Conservation (phyloP, 1,140 invertebrate genomes). For the Planococcus citri region DNA sequence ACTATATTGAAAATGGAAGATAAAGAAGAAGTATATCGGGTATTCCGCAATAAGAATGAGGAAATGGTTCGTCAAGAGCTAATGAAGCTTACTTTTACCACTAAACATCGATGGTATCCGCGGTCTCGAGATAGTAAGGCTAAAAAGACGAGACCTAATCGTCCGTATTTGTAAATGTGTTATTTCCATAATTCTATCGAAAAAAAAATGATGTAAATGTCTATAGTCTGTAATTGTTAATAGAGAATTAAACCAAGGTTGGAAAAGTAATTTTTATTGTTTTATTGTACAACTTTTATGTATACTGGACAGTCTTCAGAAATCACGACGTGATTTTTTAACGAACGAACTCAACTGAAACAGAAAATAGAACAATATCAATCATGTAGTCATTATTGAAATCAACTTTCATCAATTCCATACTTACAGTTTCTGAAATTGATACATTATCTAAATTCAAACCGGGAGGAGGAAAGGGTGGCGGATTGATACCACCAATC, state of each 20-base stretch:
- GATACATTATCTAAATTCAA: neutral
- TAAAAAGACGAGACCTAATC: neutral
- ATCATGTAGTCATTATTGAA: neutral
- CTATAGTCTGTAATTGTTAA: too few species aligned
- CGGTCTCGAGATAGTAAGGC: constrained; percentile 29
- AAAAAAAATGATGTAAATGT: too few species aligned
- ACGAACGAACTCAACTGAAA: neutral
- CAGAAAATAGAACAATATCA: neutral
- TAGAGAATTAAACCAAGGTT: too few species aligned
- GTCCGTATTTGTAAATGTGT: neutral
- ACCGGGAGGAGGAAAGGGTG: constrained; percentile 35
- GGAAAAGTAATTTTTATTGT: too few species aligned
- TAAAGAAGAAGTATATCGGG: constrained; percentile 43
- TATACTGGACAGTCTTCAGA: neutral
- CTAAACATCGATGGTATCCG: constrained; percentile 68
- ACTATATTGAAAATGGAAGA: constrained; percentile 50
- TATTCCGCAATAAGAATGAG: constrained; percentile 50
- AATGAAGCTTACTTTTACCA: constrained; percentile 59
- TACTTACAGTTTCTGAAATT: neutral
- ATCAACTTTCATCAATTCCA: neutral
- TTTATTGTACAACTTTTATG: neutral
- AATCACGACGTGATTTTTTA: neutral
- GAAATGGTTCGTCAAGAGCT: constrained; percentile 50
- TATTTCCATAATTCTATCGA: too few species aligned
- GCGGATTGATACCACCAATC: constrained; percentile 2